Evolutionary conservation across 2,888 invertebrate genomes (phyloP).

Genomic region (Synergus japonicus): DNA sequence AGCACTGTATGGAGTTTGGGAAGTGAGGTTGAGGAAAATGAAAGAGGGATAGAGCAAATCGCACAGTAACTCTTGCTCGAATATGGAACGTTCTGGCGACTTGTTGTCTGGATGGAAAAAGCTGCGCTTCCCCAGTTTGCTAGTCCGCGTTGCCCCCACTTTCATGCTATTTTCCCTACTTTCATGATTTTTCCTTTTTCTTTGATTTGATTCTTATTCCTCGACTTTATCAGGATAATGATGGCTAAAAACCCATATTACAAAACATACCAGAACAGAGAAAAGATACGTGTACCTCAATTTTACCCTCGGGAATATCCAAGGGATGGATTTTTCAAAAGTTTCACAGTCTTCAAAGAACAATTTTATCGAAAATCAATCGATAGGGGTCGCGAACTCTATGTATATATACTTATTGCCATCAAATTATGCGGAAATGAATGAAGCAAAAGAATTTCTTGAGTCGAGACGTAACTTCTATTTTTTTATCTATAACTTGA

Average conservation of each 20-base stretch:
- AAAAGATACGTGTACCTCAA: neutral
- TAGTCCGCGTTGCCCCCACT: constrained; percentile 2
- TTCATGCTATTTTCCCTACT: constrained; percentile 12
- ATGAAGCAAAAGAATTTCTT: too few species aligned
- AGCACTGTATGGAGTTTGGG: constrained; percentile 20
- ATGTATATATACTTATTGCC: too few species aligned
- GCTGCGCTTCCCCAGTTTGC: constrained; percentile 52
- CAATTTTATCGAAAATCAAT: neutral
- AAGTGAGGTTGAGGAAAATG: constrained; percentile 48
- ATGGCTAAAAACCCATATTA: neutral
- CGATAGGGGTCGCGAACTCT: neutral
- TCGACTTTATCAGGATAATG: neutral
- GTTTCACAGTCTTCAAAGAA: neutral
- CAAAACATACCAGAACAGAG: neutral
- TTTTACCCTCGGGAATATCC: neutral
- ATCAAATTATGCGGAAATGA: too few species aligned
- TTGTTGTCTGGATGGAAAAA: constrained; percentile 61
- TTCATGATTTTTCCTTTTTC: constrained; percentile 1
- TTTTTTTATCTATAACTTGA: too few species aligned
- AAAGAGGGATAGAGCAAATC: constrained; percentile 41
- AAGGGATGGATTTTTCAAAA: neutral
- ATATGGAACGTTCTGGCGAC: constrained; percentile 64
- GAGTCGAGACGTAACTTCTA: too few species aligned
- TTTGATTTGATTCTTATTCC: neutral
- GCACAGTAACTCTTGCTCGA: constrained; percentile 57